A percentile compares a stretch with the other conserved stretches of the same genome.
Evolutionary conservation across 2,797 vertebrate species (phyloP).

Genomic region (Helostoma temminkii): DNA sequence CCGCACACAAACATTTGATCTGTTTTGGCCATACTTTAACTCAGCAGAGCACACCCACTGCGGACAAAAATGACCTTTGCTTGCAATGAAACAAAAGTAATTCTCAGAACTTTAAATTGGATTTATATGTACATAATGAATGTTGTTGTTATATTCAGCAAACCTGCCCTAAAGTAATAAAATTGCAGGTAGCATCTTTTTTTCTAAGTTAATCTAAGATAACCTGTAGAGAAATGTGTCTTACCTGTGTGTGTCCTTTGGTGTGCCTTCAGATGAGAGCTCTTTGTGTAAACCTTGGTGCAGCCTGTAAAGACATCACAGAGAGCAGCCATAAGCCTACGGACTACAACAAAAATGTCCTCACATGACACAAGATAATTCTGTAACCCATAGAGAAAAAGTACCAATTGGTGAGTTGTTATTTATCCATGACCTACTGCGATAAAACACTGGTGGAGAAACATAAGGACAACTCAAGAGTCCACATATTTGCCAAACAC

Average conservation of each 20-base stretch:
- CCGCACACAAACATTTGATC: no score
- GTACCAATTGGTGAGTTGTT: background rate
- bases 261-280: constrained; percentile 95
- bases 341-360: background rate
- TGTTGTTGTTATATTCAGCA: background rate
- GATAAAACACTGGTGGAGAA: background rate
- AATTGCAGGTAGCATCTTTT: background rate
- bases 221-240: constrained; percentile 15
- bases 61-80: no score
- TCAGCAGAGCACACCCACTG: no score
- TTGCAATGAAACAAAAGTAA: no score
- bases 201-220: no score
- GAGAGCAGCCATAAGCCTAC: constrained; percentile 19
- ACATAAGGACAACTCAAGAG: background rate
- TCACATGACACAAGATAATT: background rate
- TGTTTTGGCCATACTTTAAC: no score
- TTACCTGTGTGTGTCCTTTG: constrained; percentile 95
- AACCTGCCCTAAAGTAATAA: no score
- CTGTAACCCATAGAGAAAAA: background rate
- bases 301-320: constrained; percentile 84
- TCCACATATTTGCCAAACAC: background rate
- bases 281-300: constrained; percentile 96
- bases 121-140: background rate
- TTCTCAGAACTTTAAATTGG: no score
- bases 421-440: background rate